phyloP scores from a whole-genome alignment of 2,888 invertebrate genomes.

The Eudemis profundana region DNA sequence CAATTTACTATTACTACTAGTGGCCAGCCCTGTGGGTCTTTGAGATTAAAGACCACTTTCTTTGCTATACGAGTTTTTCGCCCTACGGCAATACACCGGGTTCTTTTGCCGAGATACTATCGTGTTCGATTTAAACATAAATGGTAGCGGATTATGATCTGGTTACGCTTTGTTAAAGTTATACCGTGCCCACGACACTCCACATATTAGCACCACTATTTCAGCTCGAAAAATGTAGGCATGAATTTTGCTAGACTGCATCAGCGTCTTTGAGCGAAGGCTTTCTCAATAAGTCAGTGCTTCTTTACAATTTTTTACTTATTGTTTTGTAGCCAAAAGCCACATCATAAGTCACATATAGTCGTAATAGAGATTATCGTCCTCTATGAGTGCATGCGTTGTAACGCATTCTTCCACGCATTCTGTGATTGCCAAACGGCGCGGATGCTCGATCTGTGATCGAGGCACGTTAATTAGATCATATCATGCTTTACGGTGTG shows the following conservation, averaged over 20 bases:
- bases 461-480: constrained; percentile 1
- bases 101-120: constrained; percentile 30
- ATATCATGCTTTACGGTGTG: not conserved
- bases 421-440: constrained; percentile 10
- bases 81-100: constrained; percentile 29
- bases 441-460: not conserved
- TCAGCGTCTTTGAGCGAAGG: no score
- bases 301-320: no score
- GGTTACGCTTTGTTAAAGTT: constrained; percentile 9
- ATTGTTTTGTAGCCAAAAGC: no score
- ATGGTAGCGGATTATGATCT: constrained; percentile 14
- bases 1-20: constrained; percentile 4
- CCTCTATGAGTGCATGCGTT: constrained; percentile 15
- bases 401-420: constrained; percentile 30
- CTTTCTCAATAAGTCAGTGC: no score
- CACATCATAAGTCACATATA: constrained; percentile 12
- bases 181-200: not conserved
- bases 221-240: no score
- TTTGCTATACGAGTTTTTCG: constrained; percentile 41
- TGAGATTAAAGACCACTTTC: constrained; percentile 42
- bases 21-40: constrained; percentile 32
- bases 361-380: constrained; percentile 18
- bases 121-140: constrained; percentile 24
- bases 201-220: not conserved
- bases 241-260: no score